These are phyloP conservation scores for Ibidorhyncha struthersii DNA, from an alignment of 2,113 vertebrate species.

Conservation along the genomic window DNA sequence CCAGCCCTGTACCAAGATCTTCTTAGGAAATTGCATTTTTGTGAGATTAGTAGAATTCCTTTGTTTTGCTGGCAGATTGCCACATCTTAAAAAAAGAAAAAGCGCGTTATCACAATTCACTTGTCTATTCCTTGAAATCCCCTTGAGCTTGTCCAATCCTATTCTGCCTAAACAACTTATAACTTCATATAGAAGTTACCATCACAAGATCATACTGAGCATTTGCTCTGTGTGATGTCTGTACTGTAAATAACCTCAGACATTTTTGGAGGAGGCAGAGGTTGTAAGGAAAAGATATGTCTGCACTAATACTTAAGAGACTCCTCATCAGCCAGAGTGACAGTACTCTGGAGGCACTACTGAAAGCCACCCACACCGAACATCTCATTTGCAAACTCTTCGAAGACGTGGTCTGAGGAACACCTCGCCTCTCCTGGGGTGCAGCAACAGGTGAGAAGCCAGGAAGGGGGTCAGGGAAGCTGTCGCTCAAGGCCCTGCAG, in stretches of 20 bases:
- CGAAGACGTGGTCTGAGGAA: not conserved
- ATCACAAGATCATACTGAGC: slow-evolving; percentile 38
- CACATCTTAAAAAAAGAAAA: not conserved
- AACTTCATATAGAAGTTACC: slow-evolving; percentile 57
- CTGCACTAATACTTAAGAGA: not conserved
- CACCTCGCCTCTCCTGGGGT: accelerated
- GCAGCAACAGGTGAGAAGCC: not conserved
- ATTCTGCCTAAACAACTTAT: slow-evolving; percentile 17
- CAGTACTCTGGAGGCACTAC: not conserved
- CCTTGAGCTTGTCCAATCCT: slow-evolving; percentile 35
- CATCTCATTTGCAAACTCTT: not conserved
- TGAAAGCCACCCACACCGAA: not conserved
- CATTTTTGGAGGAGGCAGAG: not conserved
- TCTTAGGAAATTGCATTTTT: slow-evolving; percentile 39
- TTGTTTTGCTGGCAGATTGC: slow-evolving; percentile 43
- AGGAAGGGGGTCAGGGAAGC: not conserved
- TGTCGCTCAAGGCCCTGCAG: not conserved
- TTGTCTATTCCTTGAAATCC: not conserved
- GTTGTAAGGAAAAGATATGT: not conserved
- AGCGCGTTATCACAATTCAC: slow-evolving; percentile 11
- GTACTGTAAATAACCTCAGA: slow-evolving; percentile 51
- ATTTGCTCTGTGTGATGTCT: slow-evolving; percentile 42
- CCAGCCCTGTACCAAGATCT: slow-evolving; percentile 17
- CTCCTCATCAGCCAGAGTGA: not conserved
- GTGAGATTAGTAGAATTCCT: slow-evolving; percentile 41